Evolutionary conservation across 1,140 invertebrate genomes (phyloP), one percentile per base, ranked within the genome.

Genomic region (Colletes gigas): DNA sequence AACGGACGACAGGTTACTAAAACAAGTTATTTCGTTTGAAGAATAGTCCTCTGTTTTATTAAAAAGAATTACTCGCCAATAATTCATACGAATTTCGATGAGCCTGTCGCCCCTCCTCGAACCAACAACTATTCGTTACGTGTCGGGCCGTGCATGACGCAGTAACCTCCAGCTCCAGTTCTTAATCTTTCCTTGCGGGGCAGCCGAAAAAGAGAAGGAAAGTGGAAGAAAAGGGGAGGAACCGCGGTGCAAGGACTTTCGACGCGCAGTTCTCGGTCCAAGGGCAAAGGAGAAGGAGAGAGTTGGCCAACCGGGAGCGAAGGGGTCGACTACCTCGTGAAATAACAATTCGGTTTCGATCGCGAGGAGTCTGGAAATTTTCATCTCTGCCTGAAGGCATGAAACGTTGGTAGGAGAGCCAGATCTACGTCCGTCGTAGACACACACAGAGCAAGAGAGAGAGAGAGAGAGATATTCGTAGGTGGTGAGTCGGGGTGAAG

Each of bases 331-430:
- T 84, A 88, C 86, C 86, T 88, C 86, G 85, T 88, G 85, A 88
- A 88, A 88, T 88, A 88, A 88, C 86, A 88, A 88, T 88, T 88
- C 85, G 86, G 86, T 88, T 88, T 88, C 86, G 86, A 88, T 88
- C 86, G 86, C 85, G 63, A 71, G 85, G 77, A 88, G 86, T 88
- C 86, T 88, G 86, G 86, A 88, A 88, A 88, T 87, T 87, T 87
- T 87, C 86, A 87, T 87, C 85, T 86, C 84, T 67, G 86, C 86
- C 86, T 52, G 73, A 65, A 83, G 84, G 84, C 84, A 81, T 41
- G 85, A 74, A 84, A 76, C 80, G 71, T 14, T 44, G 67, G 84
- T 54, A 67, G 69, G 81, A 59, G 68, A 68, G 19, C 41, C 41
- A 79, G 81, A 59, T 57, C 62, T 55, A 62, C 60, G 63, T 30